Evolutionary conservation across 2,113 vertebrate genomes (phyloP), one percentile per base, ranked within the genome.

Genomic region (Chloebia gouldiae): DNA sequence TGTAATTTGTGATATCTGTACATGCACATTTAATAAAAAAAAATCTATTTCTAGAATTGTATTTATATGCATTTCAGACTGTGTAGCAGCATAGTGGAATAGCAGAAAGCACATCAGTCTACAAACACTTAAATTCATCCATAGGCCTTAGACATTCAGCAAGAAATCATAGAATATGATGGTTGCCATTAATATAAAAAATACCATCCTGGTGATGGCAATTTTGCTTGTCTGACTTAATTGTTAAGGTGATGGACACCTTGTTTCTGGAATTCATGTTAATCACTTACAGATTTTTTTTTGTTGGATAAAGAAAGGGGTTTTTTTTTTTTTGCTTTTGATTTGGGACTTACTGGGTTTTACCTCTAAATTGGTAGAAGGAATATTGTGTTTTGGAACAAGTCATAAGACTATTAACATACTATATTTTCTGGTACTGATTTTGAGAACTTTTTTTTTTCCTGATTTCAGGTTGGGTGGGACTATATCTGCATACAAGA

Each of bases 401-500:
- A 64, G 25, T 76, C 50, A 35, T 88, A n/a, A 40, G 6, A 89
- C 51, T 23, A 6, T 86, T 60, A 91, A 76, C 60, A 53, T 78
- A 30, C 35, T 60, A 44, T 86, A 27, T 81, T 87, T 94, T 87
- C 50, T 92, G 5, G 82, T 96, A 30, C 22, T 81, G 35, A 68
- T 98, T 97, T 95, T 98, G 86, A 97, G 66, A 95, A 66, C 65
- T 96, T 96, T 97, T 97, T 98, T 72, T 97, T 98, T 93, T 97
- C 79, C 47, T 97, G 35, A 96, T 98, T 98, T 97, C 98, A 99
- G 99, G 97, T 98, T 99, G 98, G 99, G 99, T 96, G 99, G 99
- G 93, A 99, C 99, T 98, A 98, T 99, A 97, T 98, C 98, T 78
- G 99, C 99, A 88, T 99, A 99, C 98, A 99, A 99, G 98, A 99